A percentile compares a stretch with the other conserved stretches of the same genome.
These are phyloP conservation scores for Cyprinella venusta DNA, from an alignment of 2,797 vertebrate genomes.

Conservation along the genomic window DNA sequence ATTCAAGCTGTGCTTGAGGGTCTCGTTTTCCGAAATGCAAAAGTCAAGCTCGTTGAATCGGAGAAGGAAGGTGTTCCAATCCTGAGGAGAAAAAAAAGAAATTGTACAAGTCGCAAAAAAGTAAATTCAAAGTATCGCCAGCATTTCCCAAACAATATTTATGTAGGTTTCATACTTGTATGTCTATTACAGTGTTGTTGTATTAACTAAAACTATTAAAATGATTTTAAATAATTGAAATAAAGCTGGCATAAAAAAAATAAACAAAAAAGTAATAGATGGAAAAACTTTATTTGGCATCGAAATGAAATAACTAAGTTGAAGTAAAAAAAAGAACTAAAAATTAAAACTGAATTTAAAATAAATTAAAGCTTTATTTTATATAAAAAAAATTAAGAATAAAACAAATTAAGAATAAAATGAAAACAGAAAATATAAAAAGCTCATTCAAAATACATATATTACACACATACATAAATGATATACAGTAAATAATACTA, in stretches of 20 bases:
- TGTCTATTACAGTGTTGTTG: not conserved
- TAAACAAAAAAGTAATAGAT: not conserved
- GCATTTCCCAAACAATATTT: not conserved
- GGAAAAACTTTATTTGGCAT: not conserved
- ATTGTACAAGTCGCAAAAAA: not conserved
- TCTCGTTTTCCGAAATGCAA: conserved; percentile 98
- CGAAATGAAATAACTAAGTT: not conserved
- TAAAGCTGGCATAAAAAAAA: not conserved
- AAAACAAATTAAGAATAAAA: not conserved
- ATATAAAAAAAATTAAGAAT: not conserved
- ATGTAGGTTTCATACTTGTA: not conserved
- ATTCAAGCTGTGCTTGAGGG: conserved; percentile 92
- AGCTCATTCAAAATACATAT: not conserved
- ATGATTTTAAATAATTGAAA: not conserved
- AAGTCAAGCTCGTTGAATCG: conserved; percentile 97
- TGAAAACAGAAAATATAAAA: not conserved
- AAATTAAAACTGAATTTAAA: not conserved
- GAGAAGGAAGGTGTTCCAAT: conserved; percentile 98
- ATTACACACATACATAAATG: not conserved
- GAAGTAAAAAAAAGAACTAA: too few relatives aligned
- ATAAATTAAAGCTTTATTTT: not conserved
- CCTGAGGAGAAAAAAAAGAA: conserved; percentile 71
- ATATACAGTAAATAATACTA: not conserved
- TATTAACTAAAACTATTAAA: not conserved
- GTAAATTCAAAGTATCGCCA: not conserved